phyloP scores from a whole-genome alignment of 2,888 invertebrate genomes.

The Leuctra nigra region DNA sequence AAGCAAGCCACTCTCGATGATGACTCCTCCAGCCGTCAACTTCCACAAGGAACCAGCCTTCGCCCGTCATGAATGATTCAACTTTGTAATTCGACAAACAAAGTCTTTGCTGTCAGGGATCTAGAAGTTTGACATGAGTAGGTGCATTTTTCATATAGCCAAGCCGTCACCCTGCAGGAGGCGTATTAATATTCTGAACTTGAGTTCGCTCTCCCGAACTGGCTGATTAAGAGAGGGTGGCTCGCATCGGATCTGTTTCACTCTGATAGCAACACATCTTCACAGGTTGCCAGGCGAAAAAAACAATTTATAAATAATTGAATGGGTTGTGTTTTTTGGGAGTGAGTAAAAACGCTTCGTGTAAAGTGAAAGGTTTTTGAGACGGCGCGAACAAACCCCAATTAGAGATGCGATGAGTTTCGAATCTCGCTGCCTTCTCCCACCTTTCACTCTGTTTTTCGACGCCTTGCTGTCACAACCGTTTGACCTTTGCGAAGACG shows the following conservation, averaged over 20 bases:
- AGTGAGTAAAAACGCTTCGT: slow-evolving; percentile 10
- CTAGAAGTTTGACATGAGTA: slow-evolving; percentile 16
- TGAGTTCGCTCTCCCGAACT: slow-evolving; percentile 12
- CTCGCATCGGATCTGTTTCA: slow-evolving; percentile 14
- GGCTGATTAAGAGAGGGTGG: slow-evolving; percentile 10
- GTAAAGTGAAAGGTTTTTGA: slow-evolving; percentile 11
- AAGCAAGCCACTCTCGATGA: slow-evolving; percentile 12
- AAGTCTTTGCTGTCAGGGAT: slow-evolving; percentile 28
- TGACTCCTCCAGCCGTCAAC: slow-evolving; percentile 19
- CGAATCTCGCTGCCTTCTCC: background rate
- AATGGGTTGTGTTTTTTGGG: background rate
- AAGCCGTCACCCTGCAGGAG: slow-evolving; percentile 20
- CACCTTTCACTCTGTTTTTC: slow-evolving; percentile 4
- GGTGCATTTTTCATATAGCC: slow-evolving; percentile 26
- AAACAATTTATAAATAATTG: slow-evolving; percentile 20
- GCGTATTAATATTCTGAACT: slow-evolving; percentile 26
- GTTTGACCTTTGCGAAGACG: too few relatives aligned
- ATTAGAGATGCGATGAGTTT: slow-evolving; percentile 12
- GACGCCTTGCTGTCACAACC: too few relatives aligned
- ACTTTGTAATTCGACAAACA: slow-evolving; percentile 28
- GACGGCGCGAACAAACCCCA: slow-evolving; percentile 1
- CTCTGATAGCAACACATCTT: slow-evolving; percentile 18
- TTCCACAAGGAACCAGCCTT: slow-evolving; percentile 4
- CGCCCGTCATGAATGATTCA: slow-evolving; percentile 27
- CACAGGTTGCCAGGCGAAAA: background rate